Conservation (phyloP, 2,888 invertebrate species). For the Plebejus argus region DNA sequence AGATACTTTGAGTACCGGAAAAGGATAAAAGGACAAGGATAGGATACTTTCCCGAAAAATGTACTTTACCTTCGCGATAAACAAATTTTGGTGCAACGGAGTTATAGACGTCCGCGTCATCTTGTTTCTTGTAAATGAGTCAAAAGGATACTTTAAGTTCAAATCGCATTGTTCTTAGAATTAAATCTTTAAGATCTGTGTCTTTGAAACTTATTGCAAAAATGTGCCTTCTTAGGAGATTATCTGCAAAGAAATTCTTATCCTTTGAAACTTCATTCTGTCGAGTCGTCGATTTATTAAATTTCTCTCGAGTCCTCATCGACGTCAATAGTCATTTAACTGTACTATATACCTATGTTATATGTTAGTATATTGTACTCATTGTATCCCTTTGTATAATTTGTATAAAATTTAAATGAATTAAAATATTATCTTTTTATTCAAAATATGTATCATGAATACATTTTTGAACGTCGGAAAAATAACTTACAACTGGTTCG, state of each 20-base stretch:
- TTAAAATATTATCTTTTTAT: too few relatives aligned
- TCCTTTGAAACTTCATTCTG: slow-evolving; percentile 27
- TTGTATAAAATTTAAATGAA: too few relatives aligned
- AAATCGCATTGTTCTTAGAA: slow-evolving; percentile 18
- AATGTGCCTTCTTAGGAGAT: slow-evolving; percentile 12
- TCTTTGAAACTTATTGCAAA: slow-evolving; percentile 17
- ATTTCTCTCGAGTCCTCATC: slow-evolving; percentile 46
- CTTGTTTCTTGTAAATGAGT: background rate
- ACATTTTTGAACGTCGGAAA: too few relatives aligned
- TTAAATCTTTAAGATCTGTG: slow-evolving; percentile 1
- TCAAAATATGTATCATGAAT: too few relatives aligned
- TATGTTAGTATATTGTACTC: background rate
- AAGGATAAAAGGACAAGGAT: too few relatives aligned
- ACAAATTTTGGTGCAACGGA: too few relatives aligned
- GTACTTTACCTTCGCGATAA: too few relatives aligned
- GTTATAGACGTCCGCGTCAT: too few relatives aligned
- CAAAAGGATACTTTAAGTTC: background rate
- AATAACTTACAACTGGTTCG: too few relatives aligned
- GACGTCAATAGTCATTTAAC: slow-evolving; percentile 43
- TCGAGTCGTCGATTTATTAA: slow-evolving; percentile 37
- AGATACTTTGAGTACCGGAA: too few relatives aligned
- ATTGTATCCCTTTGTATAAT: background rate
- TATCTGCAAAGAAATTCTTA: slow-evolving; percentile 12
- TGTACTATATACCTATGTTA: slow-evolving; percentile 38
- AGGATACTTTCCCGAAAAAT: too few relatives aligned